phyloP scores from a whole-genome alignment of 2,113 vertebrate species.

The Tenrec ecaudatus region DNA sequence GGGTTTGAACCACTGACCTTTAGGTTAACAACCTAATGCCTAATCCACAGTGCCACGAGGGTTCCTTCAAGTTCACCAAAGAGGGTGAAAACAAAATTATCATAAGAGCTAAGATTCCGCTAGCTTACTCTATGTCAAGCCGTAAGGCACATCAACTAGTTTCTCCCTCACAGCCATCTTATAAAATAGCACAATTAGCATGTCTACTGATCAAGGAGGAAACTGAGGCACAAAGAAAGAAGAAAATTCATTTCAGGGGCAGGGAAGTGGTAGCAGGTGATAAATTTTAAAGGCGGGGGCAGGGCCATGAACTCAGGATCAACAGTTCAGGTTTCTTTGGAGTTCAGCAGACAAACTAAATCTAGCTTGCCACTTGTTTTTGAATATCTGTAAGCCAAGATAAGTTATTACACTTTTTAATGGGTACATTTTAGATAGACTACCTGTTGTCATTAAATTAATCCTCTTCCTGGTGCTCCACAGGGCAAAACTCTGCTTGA shows the following conservation, averaged over 20 bases:
- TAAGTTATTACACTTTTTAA: neutral
- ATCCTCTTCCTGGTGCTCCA: neutral
- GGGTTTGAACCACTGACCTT: no score
- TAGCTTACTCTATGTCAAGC: neutral
- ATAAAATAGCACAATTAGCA: neutral
- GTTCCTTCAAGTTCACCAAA: neutral
- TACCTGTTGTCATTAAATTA: neutral
- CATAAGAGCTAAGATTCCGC: neutral
- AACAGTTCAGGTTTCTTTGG: neutral
- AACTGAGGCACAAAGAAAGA: slow-evolving; percentile 27
- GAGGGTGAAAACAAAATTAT: neutral
- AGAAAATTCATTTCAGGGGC: neutral
- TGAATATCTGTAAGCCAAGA: neutral
- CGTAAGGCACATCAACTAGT: neutral
- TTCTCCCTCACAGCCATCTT: neutral
- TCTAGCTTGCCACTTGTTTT: neutral
- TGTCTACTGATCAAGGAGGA: neutral
- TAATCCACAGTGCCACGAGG: no score
- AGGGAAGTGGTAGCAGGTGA: rapidly evolving
- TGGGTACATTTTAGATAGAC: neutral
- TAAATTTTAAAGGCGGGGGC: neutral
- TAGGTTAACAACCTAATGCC: no score
- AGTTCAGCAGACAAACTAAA: neutral
- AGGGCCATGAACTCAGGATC: neutral
- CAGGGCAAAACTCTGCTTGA: neutral